phyloP scores from a whole-genome alignment of 2,113 vertebrate genomes.

The Tichodroma muraria region DNA sequence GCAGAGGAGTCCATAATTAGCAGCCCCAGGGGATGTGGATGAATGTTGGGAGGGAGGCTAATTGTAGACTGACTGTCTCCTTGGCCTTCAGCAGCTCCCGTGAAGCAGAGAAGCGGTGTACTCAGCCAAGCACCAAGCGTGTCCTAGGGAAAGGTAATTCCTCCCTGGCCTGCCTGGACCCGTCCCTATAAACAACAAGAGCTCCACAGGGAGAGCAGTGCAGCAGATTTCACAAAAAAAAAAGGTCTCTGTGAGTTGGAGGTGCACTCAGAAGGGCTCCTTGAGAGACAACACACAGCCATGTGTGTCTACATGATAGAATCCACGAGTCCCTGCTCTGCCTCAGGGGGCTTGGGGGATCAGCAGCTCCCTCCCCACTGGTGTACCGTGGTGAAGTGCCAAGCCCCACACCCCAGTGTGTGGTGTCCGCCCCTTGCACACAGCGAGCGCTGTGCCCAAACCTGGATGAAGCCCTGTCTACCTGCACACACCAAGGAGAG shows the following conservation, averaged over 20 bases:
- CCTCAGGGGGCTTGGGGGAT: background rate
- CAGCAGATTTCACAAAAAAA: background rate
- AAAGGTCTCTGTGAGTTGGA: background rate
- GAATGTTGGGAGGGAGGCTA: background rate
- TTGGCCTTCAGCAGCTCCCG: conserved; percentile 42
- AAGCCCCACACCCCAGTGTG: accelerated
- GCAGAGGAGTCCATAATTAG: conserved; percentile 11
- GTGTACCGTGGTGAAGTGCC: background rate
- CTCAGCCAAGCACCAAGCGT: conserved; percentile 53
- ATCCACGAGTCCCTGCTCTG: background rate
- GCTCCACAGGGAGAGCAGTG: background rate
- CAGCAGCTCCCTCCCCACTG: background rate
- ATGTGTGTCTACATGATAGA: background rate
- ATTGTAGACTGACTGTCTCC: conserved; percentile 64
- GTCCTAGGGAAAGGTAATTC: conserved; percentile 67
- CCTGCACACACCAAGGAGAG: background rate
- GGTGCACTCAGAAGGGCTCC: background rate
- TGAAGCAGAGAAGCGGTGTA: conserved; percentile 25
- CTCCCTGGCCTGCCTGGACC: conserved; percentile 43
- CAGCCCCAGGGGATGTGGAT: background rate
- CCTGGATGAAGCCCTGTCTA: background rate
- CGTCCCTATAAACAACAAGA: conserved; percentile 49
- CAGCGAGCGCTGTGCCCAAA: accelerated
- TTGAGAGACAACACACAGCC: background rate
- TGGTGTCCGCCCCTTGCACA: accelerated